A percentile compares a stretch with the other conserved stretches of the same genome.
Evolutionary conservation across 2,797 vertebrate genomes (phyloP).

Genomic region (Epinephelus awoara): DNA sequence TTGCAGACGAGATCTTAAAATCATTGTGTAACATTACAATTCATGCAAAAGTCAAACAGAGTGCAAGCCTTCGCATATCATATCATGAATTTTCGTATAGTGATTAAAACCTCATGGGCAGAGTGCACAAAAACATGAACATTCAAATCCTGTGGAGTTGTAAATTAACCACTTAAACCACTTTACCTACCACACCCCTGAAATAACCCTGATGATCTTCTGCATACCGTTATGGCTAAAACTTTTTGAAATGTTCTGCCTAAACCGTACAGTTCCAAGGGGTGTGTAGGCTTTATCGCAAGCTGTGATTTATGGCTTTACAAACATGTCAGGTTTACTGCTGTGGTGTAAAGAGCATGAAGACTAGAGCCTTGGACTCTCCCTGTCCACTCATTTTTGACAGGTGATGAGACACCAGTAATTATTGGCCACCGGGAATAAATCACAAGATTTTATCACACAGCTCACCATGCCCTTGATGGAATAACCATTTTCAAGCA

Average conservation of each 20-base stretch:
- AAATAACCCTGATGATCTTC: constrained; percentile 50
- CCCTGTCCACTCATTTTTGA: constrained; percentile 82
- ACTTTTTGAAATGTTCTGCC: constrained; percentile 62
- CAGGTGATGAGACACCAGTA: constrained; percentile 87
- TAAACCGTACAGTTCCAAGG: constrained; percentile 42
- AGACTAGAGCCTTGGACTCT: constrained; percentile 80
- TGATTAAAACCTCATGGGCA: constrained; percentile 4
- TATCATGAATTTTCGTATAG: neutral
- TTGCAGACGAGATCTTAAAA: neutral
- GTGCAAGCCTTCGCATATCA: neutral
- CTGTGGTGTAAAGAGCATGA: constrained; percentile 73
- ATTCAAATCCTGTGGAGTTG: neutral
- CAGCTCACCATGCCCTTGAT: constrained; percentile 76
- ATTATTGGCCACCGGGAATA: constrained; percentile 91
- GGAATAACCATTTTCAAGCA: constrained; percentile 87
- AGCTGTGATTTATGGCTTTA: constrained; percentile 77
- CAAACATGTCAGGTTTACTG: constrained; percentile 84
- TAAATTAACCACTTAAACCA: neutral
- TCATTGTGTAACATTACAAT: neutral
- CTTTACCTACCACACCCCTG: constrained; percentile 52
- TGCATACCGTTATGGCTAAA: constrained; percentile 63
- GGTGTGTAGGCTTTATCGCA: constrained; percentile 54
- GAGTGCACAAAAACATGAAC: neutral
- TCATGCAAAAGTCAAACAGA: neutral
- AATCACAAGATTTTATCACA: constrained; percentile 85